Conservation (phyloP, 2,113 vertebrate genomes). For the Atractosteus spatula region DNA sequence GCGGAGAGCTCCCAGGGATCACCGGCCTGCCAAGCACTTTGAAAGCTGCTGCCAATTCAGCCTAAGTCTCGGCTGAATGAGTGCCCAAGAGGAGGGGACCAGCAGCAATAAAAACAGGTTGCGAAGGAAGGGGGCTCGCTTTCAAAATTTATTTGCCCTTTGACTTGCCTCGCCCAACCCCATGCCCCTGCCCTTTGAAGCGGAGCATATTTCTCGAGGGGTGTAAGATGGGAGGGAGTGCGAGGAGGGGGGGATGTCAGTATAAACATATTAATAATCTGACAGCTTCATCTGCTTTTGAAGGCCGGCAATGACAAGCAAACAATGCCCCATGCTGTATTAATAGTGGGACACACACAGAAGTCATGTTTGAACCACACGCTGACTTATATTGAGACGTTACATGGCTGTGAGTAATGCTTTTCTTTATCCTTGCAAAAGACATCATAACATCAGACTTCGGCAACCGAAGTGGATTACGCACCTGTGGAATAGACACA, state of each 20-base stretch:
- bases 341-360: conserved; percentile 59
- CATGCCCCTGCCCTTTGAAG: conserved; percentile 64
- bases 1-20: conserved; percentile 78
- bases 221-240: background rate
- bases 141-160: conserved; percentile 75
- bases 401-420: conserved; percentile 63
- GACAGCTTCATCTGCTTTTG: conserved; percentile 80
- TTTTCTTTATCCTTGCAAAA: conserved; percentile 38
- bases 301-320: conserved; percentile 66
- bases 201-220: conserved; percentile 53
- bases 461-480: conserved; percentile 35
- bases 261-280: conserved; percentile 80
- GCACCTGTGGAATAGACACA: too few relatives aligned
- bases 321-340: conserved; percentile 69
- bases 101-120: conserved; percentile 85
- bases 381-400: conserved; percentile 74
- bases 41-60: conserved; percentile 92
- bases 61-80: conserved; percentile 85
- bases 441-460: conserved; percentile 44
- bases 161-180: conserved; percentile 58
- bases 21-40: conserved; percentile 77
- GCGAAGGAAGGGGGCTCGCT: conserved; percentile 80
- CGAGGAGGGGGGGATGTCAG: conserved; percentile 48
- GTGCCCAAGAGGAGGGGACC: conserved; percentile 73
- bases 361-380: conserved; percentile 64